These are phyloP conservation scores for Erebia palarica DNA, from an alignment of 2,888 invertebrate genomes.

Conservation along the genomic window DNA sequence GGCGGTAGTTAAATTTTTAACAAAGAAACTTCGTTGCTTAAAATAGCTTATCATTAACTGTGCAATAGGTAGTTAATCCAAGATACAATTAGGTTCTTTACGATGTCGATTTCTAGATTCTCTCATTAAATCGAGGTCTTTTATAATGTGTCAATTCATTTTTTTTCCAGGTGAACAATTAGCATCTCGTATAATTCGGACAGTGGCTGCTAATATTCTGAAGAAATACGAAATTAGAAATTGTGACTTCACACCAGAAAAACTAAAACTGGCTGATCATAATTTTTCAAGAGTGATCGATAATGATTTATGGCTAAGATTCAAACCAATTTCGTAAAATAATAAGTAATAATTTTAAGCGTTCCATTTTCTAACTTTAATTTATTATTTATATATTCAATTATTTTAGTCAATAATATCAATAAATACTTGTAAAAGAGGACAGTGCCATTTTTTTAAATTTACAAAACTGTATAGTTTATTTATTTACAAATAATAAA, in stretches of 20 bases:
- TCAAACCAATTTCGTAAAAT: slow-evolving; percentile 44
- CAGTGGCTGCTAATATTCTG: slow-evolving; percentile 54
- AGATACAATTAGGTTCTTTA: slow-evolving; percentile 6
- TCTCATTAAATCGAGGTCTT: slow-evolving; percentile 8
- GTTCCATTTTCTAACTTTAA: not conserved
- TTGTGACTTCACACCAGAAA: slow-evolving; percentile 54
- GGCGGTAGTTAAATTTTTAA: not conserved
- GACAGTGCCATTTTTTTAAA: not conserved
- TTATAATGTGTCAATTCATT: slow-evolving; percentile 24
- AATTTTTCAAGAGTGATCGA: slow-evolving; percentile 63
- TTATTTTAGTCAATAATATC: not conserved
- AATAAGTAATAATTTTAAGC: not conserved
- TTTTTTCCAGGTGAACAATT: slow-evolving; percentile 65
- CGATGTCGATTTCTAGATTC: not conserved
- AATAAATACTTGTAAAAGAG: not conserved
- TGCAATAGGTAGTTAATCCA: not conserved
- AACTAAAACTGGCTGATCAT: slow-evolving; percentile 57
- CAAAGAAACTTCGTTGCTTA: not conserved
- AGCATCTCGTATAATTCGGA: slow-evolving; percentile 57
- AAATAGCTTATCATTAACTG: not conserved
- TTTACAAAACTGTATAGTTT: not conserved
- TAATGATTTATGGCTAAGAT: slow-evolving; percentile 63
- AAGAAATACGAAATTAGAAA: slow-evolving; percentile 56
- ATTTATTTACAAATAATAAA: not conserved
- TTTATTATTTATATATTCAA: not conserved